A percentile compares a stretch with the other conserved stretches of the same genome.
These are phyloP conservation scores for Hiodon tergisus DNA, from an alignment of 2,113 vertebrate genomes.

Conservation along the genomic window DNA sequence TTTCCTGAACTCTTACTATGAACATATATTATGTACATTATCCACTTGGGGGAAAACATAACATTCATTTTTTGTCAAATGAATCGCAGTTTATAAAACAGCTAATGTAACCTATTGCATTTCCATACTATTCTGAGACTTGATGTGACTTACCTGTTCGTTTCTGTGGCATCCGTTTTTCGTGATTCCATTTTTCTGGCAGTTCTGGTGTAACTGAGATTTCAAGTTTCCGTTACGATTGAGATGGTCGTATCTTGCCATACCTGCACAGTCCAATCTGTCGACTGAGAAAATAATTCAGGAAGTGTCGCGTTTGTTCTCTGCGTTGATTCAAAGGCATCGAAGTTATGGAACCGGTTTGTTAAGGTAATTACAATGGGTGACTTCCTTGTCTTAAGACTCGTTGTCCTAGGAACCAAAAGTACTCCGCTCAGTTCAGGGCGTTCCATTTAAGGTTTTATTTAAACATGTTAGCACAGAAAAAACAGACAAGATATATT, in stretches of 20 bases:
- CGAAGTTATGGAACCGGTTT: slow-evolving; percentile 30
- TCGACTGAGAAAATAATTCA: slow-evolving; percentile 11
- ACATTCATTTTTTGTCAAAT: too few species aligned
- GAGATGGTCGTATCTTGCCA: slow-evolving; percentile 38
- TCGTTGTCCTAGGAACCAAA: slow-evolving; percentile 8
- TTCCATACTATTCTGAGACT: not conserved
- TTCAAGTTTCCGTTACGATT: slow-evolving; percentile 29
- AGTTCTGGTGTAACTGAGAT: slow-evolving; percentile 26
- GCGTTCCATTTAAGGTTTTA: too few species aligned
- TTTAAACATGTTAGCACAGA: too few species aligned
- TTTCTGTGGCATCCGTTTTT: slow-evolving; percentile 36
- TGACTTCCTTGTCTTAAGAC: slow-evolving; percentile 52
- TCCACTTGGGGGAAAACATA: too few species aligned
- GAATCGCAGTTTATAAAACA: too few species aligned
- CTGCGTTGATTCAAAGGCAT: not conserved
- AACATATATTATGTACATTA: too few species aligned
- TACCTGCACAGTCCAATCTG: slow-evolving; percentile 27
- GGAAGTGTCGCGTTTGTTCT: slow-evolving; percentile 15
- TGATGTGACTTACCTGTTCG: slow-evolving; percentile 42
- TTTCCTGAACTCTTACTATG: too few species aligned
- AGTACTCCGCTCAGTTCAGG: not conserved
- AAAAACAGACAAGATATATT: not conserved
- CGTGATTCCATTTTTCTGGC: slow-evolving; percentile 24
- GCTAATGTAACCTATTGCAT: not conserved
- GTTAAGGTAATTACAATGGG: slow-evolving; percentile 23